These are phyloP conservation scores for Trachythela sp. DNA, from an alignment of 64 coral and sea anemone genomes.

Conservation along the genomic window DNA sequence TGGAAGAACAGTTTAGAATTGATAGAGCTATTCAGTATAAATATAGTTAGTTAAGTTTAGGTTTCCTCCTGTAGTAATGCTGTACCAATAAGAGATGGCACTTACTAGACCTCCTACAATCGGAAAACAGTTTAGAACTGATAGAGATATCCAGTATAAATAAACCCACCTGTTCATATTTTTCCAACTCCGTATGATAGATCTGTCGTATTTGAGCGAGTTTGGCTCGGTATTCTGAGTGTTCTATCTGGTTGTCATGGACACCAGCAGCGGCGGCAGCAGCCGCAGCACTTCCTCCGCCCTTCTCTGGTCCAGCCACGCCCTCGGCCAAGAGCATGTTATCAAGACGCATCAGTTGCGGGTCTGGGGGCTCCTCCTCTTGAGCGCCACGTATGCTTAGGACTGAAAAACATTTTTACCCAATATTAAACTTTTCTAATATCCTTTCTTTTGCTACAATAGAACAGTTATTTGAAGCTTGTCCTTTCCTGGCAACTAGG, in stretches of 20 bases:
- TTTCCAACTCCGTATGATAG: slow-evolving; percentile 98
- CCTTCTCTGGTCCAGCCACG: slow-evolving; percentile 96
- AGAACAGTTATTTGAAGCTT: too few relatives aligned
- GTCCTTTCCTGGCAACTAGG: too few relatives aligned
- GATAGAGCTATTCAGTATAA: too few relatives aligned
- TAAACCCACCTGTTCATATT: slow-evolving; percentile 92
- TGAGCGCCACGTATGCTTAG: slow-evolving; percentile 95
- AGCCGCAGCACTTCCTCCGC: slow-evolving; percentile 77
- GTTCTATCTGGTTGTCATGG: slow-evolving; percentile 97
- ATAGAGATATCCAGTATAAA: too few relatives aligned
- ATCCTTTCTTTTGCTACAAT: too few relatives aligned
- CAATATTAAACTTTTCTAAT: background rate
- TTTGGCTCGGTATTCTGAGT: slow-evolving; percentile 92
- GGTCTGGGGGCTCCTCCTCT: slow-evolving; percentile 97
- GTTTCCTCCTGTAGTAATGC: too few relatives aligned
- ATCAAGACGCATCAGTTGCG: slow-evolving; percentile 93
- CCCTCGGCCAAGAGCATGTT: slow-evolving; percentile 98
- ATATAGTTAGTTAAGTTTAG: too few relatives aligned
- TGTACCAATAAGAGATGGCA: too few relatives aligned
- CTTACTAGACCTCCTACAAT: too few relatives aligned
- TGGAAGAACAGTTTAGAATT: too few relatives aligned
- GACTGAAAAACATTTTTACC: slow-evolving; percentile 37
- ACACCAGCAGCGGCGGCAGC: slow-evolving; percentile 95
- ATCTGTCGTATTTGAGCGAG: slow-evolving; percentile 97
- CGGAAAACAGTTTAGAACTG: too few relatives aligned